phyloP scores from a whole-genome alignment of 2,888 invertebrate species.

The Eupithecia centaureata region DNA sequence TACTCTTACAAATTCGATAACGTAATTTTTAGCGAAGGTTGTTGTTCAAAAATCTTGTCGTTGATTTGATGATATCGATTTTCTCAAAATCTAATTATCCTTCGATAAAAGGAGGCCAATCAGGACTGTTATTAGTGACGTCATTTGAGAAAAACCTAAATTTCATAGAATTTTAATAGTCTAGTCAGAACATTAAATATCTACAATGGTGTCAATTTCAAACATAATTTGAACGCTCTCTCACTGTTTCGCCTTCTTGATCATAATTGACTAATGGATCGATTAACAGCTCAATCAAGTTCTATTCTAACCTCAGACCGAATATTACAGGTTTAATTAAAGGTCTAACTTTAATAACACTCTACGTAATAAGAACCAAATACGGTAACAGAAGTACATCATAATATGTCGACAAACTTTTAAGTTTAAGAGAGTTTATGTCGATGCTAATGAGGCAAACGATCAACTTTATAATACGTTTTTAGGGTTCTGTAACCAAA shows the following conservation, averaged over 20 bases:
- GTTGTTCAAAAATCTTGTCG: not conserved
- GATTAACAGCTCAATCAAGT: not conserved
- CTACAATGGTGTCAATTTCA: not conserved
- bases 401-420: too few species aligned
- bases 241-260: not conserved
- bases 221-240: not conserved
- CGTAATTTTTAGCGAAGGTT: not conserved
- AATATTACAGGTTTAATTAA: not conserved
- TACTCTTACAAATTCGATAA: not conserved
- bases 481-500: too few species aligned
- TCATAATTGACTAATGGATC: not conserved
- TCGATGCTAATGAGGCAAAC: not conserved
- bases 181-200: too few species aligned
- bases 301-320: not conserved
- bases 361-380: not conserved
- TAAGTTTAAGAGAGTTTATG: not conserved
- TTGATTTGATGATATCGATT: not conserved
- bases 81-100: not conserved
- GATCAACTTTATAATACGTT: not conserved
- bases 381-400: not conserved
- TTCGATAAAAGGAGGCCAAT: not conserved
- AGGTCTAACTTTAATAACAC: not conserved
- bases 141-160: not conserved
- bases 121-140: not conserved
- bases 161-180: too few species aligned